These are phyloP conservation scores for Lordiphosa mommai DNA, from an alignment of 1,140 invertebrate species.

Conservation along the genomic window DNA sequence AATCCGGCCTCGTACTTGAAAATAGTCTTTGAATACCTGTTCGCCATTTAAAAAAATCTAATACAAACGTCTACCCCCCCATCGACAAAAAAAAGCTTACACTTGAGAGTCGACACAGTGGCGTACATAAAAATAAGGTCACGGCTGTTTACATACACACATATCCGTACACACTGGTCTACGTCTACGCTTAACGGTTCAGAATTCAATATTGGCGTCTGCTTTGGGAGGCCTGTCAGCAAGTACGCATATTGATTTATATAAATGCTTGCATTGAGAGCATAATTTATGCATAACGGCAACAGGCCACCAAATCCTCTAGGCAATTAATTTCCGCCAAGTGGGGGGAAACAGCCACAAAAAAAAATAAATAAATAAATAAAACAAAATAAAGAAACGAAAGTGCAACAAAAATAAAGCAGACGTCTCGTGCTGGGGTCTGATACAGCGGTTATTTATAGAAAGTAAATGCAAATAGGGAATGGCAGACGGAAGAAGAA, in stretches of 20 bases:
- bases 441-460: slow-evolving; percentile 47
- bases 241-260: slow-evolving; percentile 70
- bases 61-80: background rate
- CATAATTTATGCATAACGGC: slow-evolving; percentile 63
- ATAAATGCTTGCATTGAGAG: slow-evolving; percentile 53
- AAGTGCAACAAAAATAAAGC: slow-evolving; percentile 50
- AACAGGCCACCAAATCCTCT: slow-evolving; percentile 35
- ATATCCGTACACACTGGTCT: background rate
- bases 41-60: background rate
- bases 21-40: slow-evolving; percentile 4
- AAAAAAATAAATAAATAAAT: slow-evolving; percentile 12
- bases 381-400: slow-evolving; percentile 11
- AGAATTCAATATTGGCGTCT: slow-evolving; percentile 2
- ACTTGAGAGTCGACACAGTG: slow-evolving; percentile 37
- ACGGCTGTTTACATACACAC: slow-evolving; percentile 27
- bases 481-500: background rate
- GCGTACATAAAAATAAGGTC: slow-evolving; percentile 57
- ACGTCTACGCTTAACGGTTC: background rate
- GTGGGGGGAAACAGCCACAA: slow-evolving; percentile 12
- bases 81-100: slow-evolving; percentile 2
- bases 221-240: slow-evolving; percentile 46
- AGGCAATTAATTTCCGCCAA: slow-evolving; percentile 62
- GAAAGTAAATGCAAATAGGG: slow-evolving; percentile 31
- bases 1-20: too few relatives aligned
- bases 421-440: slow-evolving; percentile 8